Percentiles rank a stretch among this genome's conserved stretches.
Evolutionary conservation across 2,113 vertebrate species (phyloP).

Genomic region (Scopus umbretta): DNA sequence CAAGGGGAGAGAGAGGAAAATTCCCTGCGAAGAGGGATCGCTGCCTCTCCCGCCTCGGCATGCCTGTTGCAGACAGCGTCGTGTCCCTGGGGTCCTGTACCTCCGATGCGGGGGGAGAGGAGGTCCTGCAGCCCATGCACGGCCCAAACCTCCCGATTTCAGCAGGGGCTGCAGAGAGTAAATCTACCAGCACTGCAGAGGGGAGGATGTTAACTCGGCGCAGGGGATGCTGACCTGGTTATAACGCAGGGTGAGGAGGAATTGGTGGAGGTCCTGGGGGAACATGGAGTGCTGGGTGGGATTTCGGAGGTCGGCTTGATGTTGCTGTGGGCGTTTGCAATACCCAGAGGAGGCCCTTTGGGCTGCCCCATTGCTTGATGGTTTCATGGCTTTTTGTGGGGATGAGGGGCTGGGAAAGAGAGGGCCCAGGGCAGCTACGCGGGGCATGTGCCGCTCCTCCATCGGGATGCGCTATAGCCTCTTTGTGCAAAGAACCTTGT

Average conservation of each 20-base stretch:
- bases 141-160: neutral
- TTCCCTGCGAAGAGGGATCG: neutral
- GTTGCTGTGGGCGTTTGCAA: neutral
- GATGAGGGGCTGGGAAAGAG: neutral
- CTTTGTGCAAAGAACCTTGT: neutral
- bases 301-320: neutral
- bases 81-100: accelerated
- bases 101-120: accelerated
- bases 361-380: neutral
- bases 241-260: neutral
- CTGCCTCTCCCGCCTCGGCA: accelerated
- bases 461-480: neutral
- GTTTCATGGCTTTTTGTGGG: neutral
- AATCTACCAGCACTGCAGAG: accelerated
- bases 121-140: accelerated
- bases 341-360: neutral
- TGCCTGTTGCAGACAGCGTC: neutral
- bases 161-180: neutral
- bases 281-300: accelerated
- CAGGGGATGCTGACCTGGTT: neutral
- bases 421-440: accelerated
- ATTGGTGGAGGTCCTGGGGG: neutral
- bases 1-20: neutral
- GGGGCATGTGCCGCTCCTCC: accelerated
- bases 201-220: neutral